Evolutionary conservation across 2,113 vertebrate genomes (phyloP), one percentile per base, ranked within the genome.

Genomic region (Meleagris gallopavo): DNA sequence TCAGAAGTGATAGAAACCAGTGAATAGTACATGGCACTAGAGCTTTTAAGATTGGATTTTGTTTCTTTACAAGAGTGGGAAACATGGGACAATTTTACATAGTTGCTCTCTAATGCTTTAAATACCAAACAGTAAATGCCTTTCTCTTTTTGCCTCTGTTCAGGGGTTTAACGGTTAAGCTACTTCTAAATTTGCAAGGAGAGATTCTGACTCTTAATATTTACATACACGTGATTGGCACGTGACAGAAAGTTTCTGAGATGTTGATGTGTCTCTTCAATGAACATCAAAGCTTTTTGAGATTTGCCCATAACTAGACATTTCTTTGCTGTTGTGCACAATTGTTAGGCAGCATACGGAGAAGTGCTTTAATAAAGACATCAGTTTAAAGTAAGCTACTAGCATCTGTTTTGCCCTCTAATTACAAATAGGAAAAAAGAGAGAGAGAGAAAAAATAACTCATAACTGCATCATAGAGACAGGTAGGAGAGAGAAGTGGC

Each of bases 361-460:
- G 75, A 91, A 94, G 54, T 74, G 65, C 95, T 96, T 94, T 85
- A 96, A 94, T 94, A 91, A 93, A 97, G 86, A 69, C 48, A 50
- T 67, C 61, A 41, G 61, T 95, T 95, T 96, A 80, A 96, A 95
- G 65, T 34, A 88, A 88, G 66, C 25, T 75, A 27, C 48, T 62
- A 41, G 70, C 88, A 93, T 97, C 95, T 97, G 94, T 92, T 97
- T 70, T 93, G 27, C 38, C 84, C 76, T 94, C 86, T 96, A 91
- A 95, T 95, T 95, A 92, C 83, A 93, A 91, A 94, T 58, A 83
- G n/a, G 25, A 79, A 79, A 58, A 58, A 40, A 40, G 40, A 40
- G 40, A 57, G 17, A 13, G 30, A 79, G 45, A 65, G 32, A 92
- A 38, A 64, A 41, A 50, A 58, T 45, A 57, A 83, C 90, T 95